Percentiles rank a stretch among this genome's conserved stretches.
Evolutionary conservation across 2,797 vertebrate species (phyloP).

Genomic region (Gymnodraco acuticeps): DNA sequence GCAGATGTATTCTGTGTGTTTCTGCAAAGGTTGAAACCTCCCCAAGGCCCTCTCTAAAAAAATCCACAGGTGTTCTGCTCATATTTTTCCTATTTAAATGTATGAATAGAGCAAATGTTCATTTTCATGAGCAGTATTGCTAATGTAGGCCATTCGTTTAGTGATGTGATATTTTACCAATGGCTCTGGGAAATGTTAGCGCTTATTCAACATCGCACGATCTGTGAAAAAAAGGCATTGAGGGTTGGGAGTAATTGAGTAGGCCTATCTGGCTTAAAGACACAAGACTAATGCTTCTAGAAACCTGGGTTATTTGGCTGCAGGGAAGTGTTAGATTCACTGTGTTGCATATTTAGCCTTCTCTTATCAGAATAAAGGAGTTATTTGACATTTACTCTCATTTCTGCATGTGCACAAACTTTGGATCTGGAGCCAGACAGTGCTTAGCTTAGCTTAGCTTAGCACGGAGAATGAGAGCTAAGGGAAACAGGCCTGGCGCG

Average conservation of each 20-base stretch:
- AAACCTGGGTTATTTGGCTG: constrained; percentile 24
- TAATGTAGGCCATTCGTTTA: constrained; percentile 46
- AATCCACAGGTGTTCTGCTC: constrained; percentile 59
- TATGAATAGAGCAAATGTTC: constrained; percentile 42
- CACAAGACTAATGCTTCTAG: constrained; percentile 20
- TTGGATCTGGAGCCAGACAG: neutral
- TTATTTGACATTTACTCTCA: neutral
- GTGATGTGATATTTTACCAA: constrained; percentile 46
- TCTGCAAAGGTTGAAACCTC: constrained; percentile 43
- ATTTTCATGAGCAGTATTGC: constrained; percentile 43
- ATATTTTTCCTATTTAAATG: constrained; percentile 30
- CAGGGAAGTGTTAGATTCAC: constrained; percentile 5
- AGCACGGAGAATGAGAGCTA: neutral
- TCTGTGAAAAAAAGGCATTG: constrained; percentile 26
- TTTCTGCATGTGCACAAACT: neutral
- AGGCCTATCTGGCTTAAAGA: constrained; percentile 37
- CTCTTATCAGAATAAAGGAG: constrained; percentile 1
- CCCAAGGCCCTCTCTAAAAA: constrained; percentile 40
- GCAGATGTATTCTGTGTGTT: constrained; percentile 37
- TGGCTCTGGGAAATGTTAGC: constrained; percentile 34
- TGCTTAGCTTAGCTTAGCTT: constrained; percentile 2
- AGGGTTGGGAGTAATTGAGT: constrained; percentile 27
- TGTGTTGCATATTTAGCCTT: neutral
- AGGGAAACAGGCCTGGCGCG: neutral
- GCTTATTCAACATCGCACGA: constrained; percentile 3